Evolutionary conservation across 2,888 invertebrate genomes (phyloP).

Genomic region (Rhimphoctona megacephalus): DNA sequence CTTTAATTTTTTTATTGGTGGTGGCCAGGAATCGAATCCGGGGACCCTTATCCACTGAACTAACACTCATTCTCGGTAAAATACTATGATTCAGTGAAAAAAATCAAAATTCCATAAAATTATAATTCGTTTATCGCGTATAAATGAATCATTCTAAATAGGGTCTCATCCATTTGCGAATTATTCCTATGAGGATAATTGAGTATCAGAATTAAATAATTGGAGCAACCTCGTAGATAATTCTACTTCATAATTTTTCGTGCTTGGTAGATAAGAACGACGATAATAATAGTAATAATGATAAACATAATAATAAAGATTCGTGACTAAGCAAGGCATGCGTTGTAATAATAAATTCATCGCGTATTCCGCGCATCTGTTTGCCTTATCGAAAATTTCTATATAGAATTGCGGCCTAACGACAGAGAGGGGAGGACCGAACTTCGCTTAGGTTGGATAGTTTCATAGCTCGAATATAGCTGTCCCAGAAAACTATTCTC

Average conservation of each 20-base stretch:
- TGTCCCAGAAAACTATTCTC: conserved; percentile 63
- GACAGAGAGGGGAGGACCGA: conserved; percentile 13
- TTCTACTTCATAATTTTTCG: conserved; percentile 1
- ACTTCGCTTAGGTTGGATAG: conserved; percentile 30
- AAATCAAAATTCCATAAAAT: neutral
- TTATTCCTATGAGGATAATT: neutral
- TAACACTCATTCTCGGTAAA: neutral
- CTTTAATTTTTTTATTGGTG: neutral
- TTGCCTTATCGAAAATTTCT: conserved; percentile 56
- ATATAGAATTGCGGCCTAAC: conserved; percentile 1
- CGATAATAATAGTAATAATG: neutral
- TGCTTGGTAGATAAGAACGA: conserved; percentile 1
- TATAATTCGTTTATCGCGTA: neutral
- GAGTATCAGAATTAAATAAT: conserved; percentile 39
- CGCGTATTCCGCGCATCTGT: conserved; percentile 19
- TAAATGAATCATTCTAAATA: neutral
- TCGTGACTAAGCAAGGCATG: neutral
- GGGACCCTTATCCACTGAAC: neutral
- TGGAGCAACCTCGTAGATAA: conserved; percentile 6
- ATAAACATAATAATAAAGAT: neutral
- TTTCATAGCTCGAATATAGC: conserved; percentile 60
- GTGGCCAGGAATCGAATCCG: neutral
- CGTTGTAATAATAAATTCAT: conserved; percentile 41
- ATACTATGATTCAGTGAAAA: neutral
- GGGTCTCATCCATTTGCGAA: neutral